These are phyloP conservation scores for Zingel zingel DNA, from an alignment of 2,113 vertebrate genomes.

Conservation along the genomic window DNA sequence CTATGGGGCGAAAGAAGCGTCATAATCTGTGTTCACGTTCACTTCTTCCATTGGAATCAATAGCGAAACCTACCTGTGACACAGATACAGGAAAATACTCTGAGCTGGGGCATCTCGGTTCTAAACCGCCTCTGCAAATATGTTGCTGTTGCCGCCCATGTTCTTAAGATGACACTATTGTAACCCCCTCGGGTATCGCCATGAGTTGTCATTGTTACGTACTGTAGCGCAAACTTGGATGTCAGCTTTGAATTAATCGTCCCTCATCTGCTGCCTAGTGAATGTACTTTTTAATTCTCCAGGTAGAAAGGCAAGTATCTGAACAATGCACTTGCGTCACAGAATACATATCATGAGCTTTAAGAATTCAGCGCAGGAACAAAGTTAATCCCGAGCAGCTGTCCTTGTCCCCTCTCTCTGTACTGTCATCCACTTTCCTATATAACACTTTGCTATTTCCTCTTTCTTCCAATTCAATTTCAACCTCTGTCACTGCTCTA, in stretches of 20 bases:
- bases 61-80: too few species aligned
- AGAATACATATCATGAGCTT: constrained; percentile 1
- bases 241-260: neutral
- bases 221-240: neutral
- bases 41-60: too few species aligned
- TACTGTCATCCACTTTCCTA: constrained; percentile 51
- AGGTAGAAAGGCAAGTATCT: neutral
- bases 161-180: neutral
- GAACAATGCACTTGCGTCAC: constrained; percentile 16
- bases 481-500: constrained; percentile 61
- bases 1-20: too few species aligned
- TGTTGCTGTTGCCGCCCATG: too few species aligned
- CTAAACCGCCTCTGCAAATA: too few species aligned
- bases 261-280: neutral
- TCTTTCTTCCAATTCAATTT: constrained; percentile 70
- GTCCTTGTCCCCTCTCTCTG: constrained; percentile 38
- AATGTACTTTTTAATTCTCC: neutral
- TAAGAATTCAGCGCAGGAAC: constrained; percentile 28
- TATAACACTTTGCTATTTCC: constrained; percentile 67
- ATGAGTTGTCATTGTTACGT: neutral
- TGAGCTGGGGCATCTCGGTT: too few species aligned
- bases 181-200: too few species aligned
- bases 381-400: constrained; percentile 35
- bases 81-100: too few species aligned
- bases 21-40: too few species aligned